A percentile compares a stretch with the other conserved stretches of the same genome.
These are phyloP conservation scores for Diarsia brunnea DNA, from an alignment of 2,888 invertebrate species.

Conservation along the genomic window DNA sequence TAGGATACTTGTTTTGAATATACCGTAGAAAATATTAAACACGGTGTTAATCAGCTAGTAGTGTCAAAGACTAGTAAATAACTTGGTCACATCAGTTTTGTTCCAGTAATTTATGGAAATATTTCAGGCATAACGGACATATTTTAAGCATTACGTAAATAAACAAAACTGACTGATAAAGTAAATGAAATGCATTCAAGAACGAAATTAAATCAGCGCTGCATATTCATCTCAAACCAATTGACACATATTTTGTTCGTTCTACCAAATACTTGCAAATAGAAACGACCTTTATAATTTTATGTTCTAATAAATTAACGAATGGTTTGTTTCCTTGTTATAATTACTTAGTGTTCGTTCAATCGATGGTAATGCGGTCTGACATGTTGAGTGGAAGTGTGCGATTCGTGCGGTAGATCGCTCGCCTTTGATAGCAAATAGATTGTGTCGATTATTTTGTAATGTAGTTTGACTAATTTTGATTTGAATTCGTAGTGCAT, in stretches of 20 bases:
- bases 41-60: background rate
- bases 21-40: background rate
- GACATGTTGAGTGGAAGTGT: conserved; percentile 47
- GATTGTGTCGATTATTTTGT: conserved; percentile 35
- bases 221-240: conserved; percentile 15
- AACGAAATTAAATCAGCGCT: conserved; percentile 27
- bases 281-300: conserved; percentile 43
- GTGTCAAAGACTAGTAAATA: background rate
- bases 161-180: conserved; percentile 7
- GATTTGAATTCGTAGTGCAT: background rate
- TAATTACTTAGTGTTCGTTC: conserved; percentile 47
- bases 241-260: conserved; percentile 16
- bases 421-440: conserved; percentile 36
- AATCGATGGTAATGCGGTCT: conserved; percentile 35
- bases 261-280: conserved; percentile 26
- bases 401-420: conserved; percentile 29
- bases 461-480: conserved; percentile 10
- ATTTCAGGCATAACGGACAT: conserved; percentile 1
- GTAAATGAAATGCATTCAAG: conserved; percentile 19
- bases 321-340: conserved; percentile 53
- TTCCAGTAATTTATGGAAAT: background rate
- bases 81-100: background rate
- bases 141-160: background rate
- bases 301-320: conserved; percentile 53
- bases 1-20: no score